Evolutionary conservation across 2,113 vertebrate species (phyloP), one percentile per base, ranked within the genome.

Genomic region (Xiphophorus couchianus): DNA sequence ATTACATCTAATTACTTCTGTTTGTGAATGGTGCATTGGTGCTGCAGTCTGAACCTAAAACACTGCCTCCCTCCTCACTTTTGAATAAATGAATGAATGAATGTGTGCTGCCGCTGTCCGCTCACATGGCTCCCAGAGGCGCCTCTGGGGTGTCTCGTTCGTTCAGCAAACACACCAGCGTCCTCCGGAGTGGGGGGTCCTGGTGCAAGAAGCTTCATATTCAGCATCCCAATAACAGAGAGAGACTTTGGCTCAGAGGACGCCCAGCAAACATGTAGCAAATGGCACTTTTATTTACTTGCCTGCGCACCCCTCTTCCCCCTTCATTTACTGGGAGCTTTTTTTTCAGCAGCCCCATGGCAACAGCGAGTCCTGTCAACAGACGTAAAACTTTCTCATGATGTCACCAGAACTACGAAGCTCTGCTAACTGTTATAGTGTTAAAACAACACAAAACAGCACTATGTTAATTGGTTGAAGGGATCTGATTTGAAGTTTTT

Each of bases 371-470:
- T 77, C 87, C 80, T 88, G 87, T 94, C 80, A 90, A 94, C 88
- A 83, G 92, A 86, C 93, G 90, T 92, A 93, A 93, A 77, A 66
- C 83, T 94, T 90, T 93, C 93, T 92, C 67, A 87, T 94, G 93
- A 94, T 94, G 94, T 93, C 94, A 94, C 69, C 62, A 62, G 67
- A 76, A 82, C 44, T 58, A 81, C 74, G 71, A 76, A 69, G 61
- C 66, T 68, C 17, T 22, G 3, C 14, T 19, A 81, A 35, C 29
- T 48, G 31, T 44, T 64, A 54, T 62, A 70, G 61, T 65, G 17
- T 44, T 12, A 39, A 33, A 75, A 11, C 1, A 33, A 66, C 48
- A 48, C 44, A 48, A 48, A 48, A 61, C 10, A 30, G 5, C 33
- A 66, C 51, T 17, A 9, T 66, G 29, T 70, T 9, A n/a, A 77